phyloP scores from a whole-genome alignment of 2,888 invertebrate species.

The Tubiluchus corallicola region DNA sequence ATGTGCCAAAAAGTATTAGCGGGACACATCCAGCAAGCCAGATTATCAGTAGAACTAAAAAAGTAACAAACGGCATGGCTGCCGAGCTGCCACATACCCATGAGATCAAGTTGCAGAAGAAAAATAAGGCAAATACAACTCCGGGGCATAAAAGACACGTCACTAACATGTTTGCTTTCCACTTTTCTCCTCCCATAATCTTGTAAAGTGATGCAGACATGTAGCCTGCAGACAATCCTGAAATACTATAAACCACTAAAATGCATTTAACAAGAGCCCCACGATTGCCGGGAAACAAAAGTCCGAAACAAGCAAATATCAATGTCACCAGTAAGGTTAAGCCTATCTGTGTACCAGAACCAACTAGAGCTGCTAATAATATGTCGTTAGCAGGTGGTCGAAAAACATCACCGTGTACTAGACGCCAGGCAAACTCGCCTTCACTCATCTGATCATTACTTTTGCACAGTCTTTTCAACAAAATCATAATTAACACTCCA shows the following conservation, averaged over 20 bases:
- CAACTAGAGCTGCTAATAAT: constrained; percentile 84
- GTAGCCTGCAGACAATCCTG: constrained; percentile 92
- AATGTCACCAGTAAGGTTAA: constrained; percentile 82
- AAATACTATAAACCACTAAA: constrained; percentile 71
- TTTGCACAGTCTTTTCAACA: constrained; percentile 84
- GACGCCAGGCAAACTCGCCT: constrained; percentile 52
- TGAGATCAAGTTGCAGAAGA: constrained; percentile 83
- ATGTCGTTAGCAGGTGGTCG: constrained; percentile 65
- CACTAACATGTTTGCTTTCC: constrained; percentile 92
- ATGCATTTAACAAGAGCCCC: constrained; percentile 97
- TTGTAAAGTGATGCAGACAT: constrained; percentile 93
- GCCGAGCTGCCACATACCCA: constrained; percentile 93
- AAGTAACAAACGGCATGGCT: constrained; percentile 86
- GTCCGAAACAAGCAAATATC: constrained; percentile 97
- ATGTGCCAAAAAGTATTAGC: constrained; percentile 89
- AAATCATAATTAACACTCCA: constrained; percentile 99
- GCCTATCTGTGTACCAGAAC: constrained; percentile 86
- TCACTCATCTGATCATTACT: constrained; percentile 98
- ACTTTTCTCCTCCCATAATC: constrained; percentile 80
- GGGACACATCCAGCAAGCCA: constrained; percentile 99
- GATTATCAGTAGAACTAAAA: constrained; percentile 74
- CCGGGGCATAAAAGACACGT: constrained; percentile 94
- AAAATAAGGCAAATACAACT: constrained; percentile 87
- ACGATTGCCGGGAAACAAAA: constrained; percentile 92
- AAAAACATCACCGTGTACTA: constrained; percentile 45